phyloP scores from a whole-genome alignment of 1,140 invertebrate genomes.

The Streblospio benedicti region DNA sequence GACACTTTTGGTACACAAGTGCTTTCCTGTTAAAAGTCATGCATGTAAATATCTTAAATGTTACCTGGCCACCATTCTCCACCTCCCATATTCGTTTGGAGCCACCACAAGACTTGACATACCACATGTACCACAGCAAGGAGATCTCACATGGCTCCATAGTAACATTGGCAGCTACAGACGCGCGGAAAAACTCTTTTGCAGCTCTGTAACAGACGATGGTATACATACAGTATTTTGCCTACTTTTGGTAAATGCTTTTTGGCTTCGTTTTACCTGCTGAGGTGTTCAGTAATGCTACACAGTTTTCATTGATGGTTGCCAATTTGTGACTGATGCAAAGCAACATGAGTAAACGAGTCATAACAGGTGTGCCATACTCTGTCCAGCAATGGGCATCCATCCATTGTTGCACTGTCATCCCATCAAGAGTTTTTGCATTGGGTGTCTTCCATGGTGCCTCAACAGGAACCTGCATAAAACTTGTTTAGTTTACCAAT shows the following conservation, averaged over 20 bases:
- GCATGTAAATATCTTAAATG: neutral
- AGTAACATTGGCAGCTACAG: conserved; percentile 24
- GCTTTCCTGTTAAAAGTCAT: no score
- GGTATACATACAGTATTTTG: no score
- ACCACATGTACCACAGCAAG: conserved; percentile 45
- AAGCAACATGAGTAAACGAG: no score
- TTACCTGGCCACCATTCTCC: conserved; percentile 40
- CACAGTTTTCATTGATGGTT: no score
- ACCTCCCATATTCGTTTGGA: conserved; percentile 34
- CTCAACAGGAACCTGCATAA: conserved; percentile 37
- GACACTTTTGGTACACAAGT: no score
- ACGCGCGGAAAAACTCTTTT: neutral
- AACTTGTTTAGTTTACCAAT: neutral
- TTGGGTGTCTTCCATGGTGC: conserved; percentile 44
- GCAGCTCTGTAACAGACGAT: neutral
- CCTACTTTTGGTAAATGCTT: no score
- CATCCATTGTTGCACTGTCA: conserved; percentile 42
- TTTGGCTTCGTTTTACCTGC: no score
- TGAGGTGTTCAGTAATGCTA: no score
- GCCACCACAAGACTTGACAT: conserved; percentile 38
- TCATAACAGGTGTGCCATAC: no score
- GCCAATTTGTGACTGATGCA: no score
- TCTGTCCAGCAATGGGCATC: conserved; percentile 39
- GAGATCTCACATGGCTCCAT: conserved; percentile 42
- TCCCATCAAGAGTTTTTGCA: conserved; percentile 43